Base-by-base conservation (phyloP, 2,113 vertebrate genomes). In the Gymnobelideus leadbeateri region DNA sequence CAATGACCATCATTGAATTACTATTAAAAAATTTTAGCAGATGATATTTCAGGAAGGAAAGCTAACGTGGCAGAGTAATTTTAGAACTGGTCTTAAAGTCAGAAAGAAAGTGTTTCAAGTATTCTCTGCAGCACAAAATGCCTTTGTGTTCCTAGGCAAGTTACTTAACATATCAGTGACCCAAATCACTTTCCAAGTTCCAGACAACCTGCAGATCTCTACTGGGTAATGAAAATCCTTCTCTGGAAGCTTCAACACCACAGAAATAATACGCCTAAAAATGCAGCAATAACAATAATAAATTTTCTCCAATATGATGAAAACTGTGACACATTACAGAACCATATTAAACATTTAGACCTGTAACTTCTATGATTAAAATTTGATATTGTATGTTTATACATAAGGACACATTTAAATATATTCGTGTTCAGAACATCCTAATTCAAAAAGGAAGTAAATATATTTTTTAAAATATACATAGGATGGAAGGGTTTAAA, bases 401-500 rank as follows among this genome's bases (percentile, higher is more conserved):
- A 84, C 2, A 84, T 28, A 43, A 43, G 16, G 23, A 6, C n/a
- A 43, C 5, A 84, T 84, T 84, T 84, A 84, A 84, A 84, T 84
- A 43, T 7, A 1, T 21, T 43, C 19, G 8, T 23, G 2, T n/a
- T 23, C 43, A 43, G 5, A 84, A 84, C n/a, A 91, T 93, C 91
- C 94, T 1, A 91, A 89, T 57, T 24, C 47, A 93, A 93, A 84
- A 23, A 84, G 12, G 61, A 84, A 43, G 11, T 25, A 95, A 94
- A 90, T 16, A 0, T 90, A 55, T 89, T 94, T 16, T 68, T 93
- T 57, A 84, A 84, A 47, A 23, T 93, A 37, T 89, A 93, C 28
- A 37, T 95, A 96, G 55, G 94, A 97, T 95, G 89, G 47, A 51
- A 92, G 8, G 10, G 84, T 91, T 94, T 90, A 96, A 97, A 94